Base-by-base conservation (phyloP, 2,113 vertebrate species). In the Neodon shergylaensis region DNA sequence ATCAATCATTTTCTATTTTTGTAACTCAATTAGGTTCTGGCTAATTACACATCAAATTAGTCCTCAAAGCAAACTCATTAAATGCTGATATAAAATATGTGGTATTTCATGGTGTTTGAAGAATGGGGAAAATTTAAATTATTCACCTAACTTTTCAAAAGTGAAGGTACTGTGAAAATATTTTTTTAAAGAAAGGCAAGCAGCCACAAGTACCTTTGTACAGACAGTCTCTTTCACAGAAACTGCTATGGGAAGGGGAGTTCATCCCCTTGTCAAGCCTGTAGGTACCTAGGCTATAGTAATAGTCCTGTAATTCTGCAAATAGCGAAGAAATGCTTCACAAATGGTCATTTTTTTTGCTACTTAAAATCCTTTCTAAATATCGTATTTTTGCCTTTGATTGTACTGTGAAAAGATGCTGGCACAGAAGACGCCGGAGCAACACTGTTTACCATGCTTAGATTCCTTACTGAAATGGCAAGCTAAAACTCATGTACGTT, bases 1-100 rank as follows among this genome's bases (percentile, higher is more conserved):
- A 81, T 61, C 81, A 77, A 89, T 94, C 90, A 63, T 58, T 90
- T 97, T 96, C 73, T 92, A 87, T 93, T 91, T 94, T 92, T n/a
- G 31, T 83, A 93, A 95, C 79, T 36, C 79, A 92, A 82, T 87
- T 93, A 93, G 88, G 44, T 85, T 44, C 76, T 96, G 83, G 73
- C 77, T 92, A 84, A 88, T 91, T 95, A 91, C 70, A 88, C 74
- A 90, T 63, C 84, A 73, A 95, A 74, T 92, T 90, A 91, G 39
- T 92, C 54, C 88, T 88, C 84, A 94, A 95, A 94, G 81, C 79
- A 95, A 95, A 61, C 58, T 94, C 81, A 94, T 95, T 95, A 92
- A 88, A 94, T 88, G 77, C 12, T 49, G 12, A 76, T 91, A 70
- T 86, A 63, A 91, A 95, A 76, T 77, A 82, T 66, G 3, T 70